phyloP scores from a whole-genome alignment of 2,888 invertebrate genomes.

The Nomada hirtipes region DNA sequence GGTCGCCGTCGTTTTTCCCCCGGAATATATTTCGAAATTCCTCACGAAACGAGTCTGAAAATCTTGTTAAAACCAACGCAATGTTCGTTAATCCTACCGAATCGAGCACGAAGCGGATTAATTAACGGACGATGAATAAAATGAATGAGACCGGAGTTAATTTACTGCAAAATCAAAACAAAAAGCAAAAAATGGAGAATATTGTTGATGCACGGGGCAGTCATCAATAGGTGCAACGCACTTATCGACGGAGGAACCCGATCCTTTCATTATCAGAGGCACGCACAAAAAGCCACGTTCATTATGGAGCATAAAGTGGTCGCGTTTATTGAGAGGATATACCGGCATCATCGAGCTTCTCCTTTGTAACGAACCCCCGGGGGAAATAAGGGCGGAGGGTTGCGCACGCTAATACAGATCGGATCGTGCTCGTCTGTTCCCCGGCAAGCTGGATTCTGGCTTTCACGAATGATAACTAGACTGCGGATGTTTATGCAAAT shows the following conservation, averaged over 20 bases:
- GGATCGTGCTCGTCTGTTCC: conserved; percentile 4
- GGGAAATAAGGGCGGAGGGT: conserved; percentile 39
- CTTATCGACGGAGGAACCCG: background rate
- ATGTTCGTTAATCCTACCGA: too few relatives aligned
- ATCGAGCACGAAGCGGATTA: too few relatives aligned
- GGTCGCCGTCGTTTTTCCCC: background rate
- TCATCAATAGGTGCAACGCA: background rate
- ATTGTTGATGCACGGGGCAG: too few relatives aligned
- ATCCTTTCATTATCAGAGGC: too few relatives aligned
- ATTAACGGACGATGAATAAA: too few relatives aligned
- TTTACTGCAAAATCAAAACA: too few relatives aligned
- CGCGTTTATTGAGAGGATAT: conserved; percentile 26
- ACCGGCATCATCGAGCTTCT: conserved; percentile 15
- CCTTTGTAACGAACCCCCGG: conserved; percentile 27
- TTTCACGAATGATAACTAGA: background rate
- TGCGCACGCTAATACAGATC: conserved; percentile 29
- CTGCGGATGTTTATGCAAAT: too few relatives aligned
- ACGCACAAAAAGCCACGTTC: conserved; percentile 14
- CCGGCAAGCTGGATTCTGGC: background rate
- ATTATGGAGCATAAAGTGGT: conserved; percentile 18
- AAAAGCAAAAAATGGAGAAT: too few relatives aligned
- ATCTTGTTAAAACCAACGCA: too few relatives aligned
- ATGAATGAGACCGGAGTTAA: too few relatives aligned
- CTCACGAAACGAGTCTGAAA: too few relatives aligned
- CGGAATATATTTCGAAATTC: too few relatives aligned